phyloP scores from a whole-genome alignment of 2,888 invertebrate species.

The Microctonus brassicae region DNA sequence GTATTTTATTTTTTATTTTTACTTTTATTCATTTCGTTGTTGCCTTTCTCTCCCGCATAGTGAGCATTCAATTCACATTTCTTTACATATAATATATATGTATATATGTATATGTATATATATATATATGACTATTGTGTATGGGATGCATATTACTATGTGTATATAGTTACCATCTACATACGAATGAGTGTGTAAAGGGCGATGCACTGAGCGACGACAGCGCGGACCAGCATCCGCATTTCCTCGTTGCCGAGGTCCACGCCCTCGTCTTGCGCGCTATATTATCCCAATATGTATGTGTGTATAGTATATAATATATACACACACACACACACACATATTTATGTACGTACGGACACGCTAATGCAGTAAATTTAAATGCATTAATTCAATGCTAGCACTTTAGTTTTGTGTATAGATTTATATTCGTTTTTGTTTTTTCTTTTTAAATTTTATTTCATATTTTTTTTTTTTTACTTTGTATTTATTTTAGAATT shows the following conservation, averaged over 20 bases:
- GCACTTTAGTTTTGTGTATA: not conserved
- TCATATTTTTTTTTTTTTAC: no score
- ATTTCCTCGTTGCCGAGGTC: constrained; percentile 48
- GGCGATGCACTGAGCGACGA: constrained; percentile 48
- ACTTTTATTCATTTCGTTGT: not conserved
- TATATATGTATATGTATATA: constrained; percentile 7
- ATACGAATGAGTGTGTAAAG: constrained; percentile 35
- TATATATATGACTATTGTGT: constrained; percentile 17
- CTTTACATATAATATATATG: no score
- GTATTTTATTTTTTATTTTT: not conserved
- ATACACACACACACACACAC: not conserved
- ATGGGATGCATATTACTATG: constrained; percentile 9
- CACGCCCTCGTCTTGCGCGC: constrained; percentile 46
- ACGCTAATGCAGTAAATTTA: not conserved
- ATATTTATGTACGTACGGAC: not conserved
- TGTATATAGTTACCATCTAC: constrained; percentile 25
- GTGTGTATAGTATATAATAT: not conserved
- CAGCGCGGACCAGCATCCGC: constrained; percentile 45
- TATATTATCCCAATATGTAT: no score
- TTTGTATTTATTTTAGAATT: no score
- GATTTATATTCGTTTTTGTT: not conserved
- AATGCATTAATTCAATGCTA: not conserved
- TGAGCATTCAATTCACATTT: constrained; percentile 22
- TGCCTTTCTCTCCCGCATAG: not conserved
- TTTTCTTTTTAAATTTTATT: no score